Percentiles rank a stretch among this genome's conserved stretches.
These are phyloP conservation scores for Prionailurus viverrinus DNA, from an alignment of 2,113 vertebrate genomes.

Conservation along the genomic window DNA sequence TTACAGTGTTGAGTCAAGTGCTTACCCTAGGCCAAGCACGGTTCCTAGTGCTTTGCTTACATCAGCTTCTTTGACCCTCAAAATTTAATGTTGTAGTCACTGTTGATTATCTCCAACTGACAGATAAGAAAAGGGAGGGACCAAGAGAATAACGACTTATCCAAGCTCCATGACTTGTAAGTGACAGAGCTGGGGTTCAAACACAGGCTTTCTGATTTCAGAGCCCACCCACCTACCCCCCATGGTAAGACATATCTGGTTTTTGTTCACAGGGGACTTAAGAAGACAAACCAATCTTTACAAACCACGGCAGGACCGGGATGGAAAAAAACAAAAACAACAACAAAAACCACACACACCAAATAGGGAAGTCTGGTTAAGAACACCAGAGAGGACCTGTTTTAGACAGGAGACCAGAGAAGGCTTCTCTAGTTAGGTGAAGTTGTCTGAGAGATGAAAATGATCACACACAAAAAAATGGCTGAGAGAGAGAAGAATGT, in stretches of 20 bases:
- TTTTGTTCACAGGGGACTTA: not conserved
- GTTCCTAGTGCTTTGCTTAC: not conserved
- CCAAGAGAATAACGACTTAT: not conserved
- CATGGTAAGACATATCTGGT: not conserved
- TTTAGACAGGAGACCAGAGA: not conserved
- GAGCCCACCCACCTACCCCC: not conserved
- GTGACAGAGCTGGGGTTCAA: not conserved
- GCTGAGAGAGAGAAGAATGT: not conserved
- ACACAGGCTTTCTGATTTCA: too few relatives aligned
- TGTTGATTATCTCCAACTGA: not conserved
- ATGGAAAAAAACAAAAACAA: not conserved
- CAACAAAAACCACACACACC: too few relatives aligned
- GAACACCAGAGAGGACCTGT: not conserved
- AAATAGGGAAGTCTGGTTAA: not conserved
- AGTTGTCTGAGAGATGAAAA: not conserved
- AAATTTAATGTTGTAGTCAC: not conserved
- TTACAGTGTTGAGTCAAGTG: not conserved
- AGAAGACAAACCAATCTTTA: not conserved
- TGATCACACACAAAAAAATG: not conserved
- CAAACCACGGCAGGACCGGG: not conserved
- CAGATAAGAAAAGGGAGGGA: not conserved
- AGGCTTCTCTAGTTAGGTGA: not conserved
- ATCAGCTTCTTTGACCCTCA: not conserved
- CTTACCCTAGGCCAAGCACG: not conserved
- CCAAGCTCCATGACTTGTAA: not conserved